Evolutionary conservation across 2,113 vertebrate species (phyloP).

Genomic region (Ceratotherium simum): DNA sequence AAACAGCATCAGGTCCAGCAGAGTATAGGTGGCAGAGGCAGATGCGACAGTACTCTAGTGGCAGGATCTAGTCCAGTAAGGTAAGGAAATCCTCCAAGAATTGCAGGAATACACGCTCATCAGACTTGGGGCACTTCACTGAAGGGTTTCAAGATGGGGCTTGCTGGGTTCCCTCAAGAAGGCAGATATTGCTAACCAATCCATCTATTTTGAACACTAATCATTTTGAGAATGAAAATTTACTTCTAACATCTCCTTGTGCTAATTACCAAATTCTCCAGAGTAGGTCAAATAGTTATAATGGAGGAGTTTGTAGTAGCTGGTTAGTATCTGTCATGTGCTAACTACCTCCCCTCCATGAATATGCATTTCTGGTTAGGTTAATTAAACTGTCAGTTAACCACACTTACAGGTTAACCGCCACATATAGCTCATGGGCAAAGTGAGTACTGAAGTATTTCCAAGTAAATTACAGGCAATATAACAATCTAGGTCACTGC

Average conservation of each 20-base stretch:
- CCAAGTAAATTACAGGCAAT: background rate
- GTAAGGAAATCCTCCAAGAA: background rate
- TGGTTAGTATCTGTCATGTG: background rate
- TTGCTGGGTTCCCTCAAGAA: background rate
- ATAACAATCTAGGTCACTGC: background rate
- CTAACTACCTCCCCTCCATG: background rate
- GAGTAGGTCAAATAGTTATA: background rate
- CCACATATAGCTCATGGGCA: background rate
- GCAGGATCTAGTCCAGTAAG: background rate
- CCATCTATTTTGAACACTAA: background rate
- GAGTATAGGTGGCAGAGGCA: background rate
- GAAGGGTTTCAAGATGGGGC: background rate
- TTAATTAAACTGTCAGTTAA: background rate
- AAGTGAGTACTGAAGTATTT: background rate
- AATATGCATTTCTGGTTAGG: background rate
- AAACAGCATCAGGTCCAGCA: too few species aligned
- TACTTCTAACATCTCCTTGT: background rate
- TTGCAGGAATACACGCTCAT: background rate
- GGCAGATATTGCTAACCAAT: background rate
- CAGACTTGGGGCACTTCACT: background rate
- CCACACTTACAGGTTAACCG: background rate
- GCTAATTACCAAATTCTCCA: background rate
- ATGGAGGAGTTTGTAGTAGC: background rate
- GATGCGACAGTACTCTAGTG: background rate
- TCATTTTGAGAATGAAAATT: conserved; percentile 10